A percentile compares a stretch with the other conserved stretches of the same genome.
Evolutionary conservation across 2,888 invertebrate genomes (phyloP).

Genomic region (Cheiracanthium punctorium): DNA sequence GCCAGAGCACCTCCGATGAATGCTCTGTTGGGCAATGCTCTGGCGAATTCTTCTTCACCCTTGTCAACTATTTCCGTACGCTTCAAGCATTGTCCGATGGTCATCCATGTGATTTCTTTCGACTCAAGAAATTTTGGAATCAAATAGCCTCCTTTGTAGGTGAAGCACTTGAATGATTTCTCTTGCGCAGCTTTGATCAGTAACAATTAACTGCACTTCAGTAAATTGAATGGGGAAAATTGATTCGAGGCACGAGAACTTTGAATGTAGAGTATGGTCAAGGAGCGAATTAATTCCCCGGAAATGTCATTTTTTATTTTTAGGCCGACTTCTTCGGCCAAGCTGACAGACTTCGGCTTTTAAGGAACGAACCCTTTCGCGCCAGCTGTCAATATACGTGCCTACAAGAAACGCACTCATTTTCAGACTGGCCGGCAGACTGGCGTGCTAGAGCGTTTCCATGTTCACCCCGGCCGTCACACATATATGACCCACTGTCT

Average conservation of each 20-base stretch:
- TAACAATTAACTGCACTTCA: background rate
- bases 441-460: too few species aligned
- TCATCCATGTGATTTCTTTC: background rate
- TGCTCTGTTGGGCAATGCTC: background rate
- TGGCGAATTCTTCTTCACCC: background rate
- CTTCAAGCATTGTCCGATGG: background rate
- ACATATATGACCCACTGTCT: too few species aligned
- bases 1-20: background rate
- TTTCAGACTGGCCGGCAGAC: too few species aligned
- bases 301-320: background rate
- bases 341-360: background rate
- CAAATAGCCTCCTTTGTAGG: background rate
- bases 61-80: background rate
- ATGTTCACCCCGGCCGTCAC: too few species aligned
- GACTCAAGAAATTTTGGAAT: background rate
- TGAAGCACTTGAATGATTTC: background rate
- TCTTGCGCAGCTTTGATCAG: background rate
- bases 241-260: background rate
- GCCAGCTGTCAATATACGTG: too few species aligned
- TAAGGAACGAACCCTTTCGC: too few species aligned
- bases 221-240: background rate
- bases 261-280: background rate
- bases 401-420: too few species aligned
- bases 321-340: background rate
- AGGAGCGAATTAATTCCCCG: background rate